Percentiles rank a stretch among this genome's conserved stretches.
Conservation (phyloP, 2,797 vertebrate species). For the Danio choprae region DNA sequence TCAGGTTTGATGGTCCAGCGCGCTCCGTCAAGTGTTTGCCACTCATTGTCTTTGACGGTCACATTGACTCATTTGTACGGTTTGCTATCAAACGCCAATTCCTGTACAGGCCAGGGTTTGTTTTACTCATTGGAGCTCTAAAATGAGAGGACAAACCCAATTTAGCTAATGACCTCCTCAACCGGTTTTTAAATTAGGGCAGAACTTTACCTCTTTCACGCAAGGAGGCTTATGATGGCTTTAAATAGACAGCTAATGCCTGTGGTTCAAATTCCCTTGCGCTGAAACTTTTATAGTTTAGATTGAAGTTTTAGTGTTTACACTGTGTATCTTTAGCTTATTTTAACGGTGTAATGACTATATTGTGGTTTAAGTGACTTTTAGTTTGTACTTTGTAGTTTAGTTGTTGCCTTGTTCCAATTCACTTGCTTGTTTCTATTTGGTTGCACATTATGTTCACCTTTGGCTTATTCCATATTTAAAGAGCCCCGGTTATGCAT, state of each 20-base stretch:
- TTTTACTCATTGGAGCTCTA: constrained; percentile 9
- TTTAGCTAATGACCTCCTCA: constrained; percentile 5
- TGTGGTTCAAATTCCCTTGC: background rate
- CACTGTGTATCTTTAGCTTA: background rate
- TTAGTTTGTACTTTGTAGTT: no score
- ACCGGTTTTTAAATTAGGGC: background rate
- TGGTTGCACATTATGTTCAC: no score
- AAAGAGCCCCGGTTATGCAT: no score
- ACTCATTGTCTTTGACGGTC: background rate
- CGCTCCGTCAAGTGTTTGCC: background rate
- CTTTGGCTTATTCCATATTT: no score
- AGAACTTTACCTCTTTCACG: background rate
- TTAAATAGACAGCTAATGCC: constrained; percentile 2
- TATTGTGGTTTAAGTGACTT: no score
- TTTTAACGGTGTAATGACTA: background rate
- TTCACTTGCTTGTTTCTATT: no score
- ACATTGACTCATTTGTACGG: constrained; percentile 9
- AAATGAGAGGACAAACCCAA: constrained; percentile 11
- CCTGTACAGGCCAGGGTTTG: background rate
- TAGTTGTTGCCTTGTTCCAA: no score
- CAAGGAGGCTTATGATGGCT: background rate
- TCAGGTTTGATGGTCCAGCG: background rate
- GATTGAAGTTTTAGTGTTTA: background rate
- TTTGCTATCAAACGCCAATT: constrained; percentile 20
- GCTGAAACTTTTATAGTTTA: background rate